Percentiles rank a stretch among this genome's conserved stretches.
phyloP scores from a whole-genome alignment of 2,113 vertebrate genomes.

The Clarias magur region DNA sequence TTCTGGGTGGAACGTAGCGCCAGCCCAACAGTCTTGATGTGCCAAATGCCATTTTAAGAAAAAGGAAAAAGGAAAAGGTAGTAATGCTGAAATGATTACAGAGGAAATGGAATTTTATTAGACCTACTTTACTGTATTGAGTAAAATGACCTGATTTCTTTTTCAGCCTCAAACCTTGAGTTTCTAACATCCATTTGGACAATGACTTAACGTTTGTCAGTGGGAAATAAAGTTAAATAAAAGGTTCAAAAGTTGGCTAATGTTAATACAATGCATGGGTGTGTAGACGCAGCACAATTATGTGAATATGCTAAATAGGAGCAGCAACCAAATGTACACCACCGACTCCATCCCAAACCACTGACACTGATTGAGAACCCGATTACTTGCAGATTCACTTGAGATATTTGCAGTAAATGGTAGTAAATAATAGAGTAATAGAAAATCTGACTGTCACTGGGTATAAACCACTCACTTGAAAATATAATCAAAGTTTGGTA shows the following conservation, averaged over 20 bases:
- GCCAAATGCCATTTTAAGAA: not conserved
- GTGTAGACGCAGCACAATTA: not conserved
- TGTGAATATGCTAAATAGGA: not conserved
- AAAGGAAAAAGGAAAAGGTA: constrained; percentile 12
- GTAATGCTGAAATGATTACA: constrained; percentile 4
- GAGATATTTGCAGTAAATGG: not conserved
- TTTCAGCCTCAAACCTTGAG: constrained; percentile 23
- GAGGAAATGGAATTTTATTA: constrained; percentile 29
- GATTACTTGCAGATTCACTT: not conserved
- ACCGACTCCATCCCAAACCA: too few species aligned
- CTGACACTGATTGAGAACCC: not conserved
- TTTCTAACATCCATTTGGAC: not conserved
- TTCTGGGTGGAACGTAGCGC: constrained; percentile 18
- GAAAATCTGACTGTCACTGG: not conserved
- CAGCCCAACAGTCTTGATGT: not conserved
- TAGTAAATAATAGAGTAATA: not conserved
- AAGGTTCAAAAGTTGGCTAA: not conserved
- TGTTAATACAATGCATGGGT: not conserved
- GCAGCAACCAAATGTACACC: not conserved
- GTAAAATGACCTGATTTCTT: constrained; percentile 6
- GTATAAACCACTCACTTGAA: not conserved
- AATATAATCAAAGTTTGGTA: not conserved
- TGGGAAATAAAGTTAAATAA: not conserved
- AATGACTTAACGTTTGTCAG: not conserved
- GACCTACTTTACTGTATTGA: constrained; percentile 14